Conservation (phyloP, 2,888 invertebrate species). For the Brachyptera risi region DNA sequence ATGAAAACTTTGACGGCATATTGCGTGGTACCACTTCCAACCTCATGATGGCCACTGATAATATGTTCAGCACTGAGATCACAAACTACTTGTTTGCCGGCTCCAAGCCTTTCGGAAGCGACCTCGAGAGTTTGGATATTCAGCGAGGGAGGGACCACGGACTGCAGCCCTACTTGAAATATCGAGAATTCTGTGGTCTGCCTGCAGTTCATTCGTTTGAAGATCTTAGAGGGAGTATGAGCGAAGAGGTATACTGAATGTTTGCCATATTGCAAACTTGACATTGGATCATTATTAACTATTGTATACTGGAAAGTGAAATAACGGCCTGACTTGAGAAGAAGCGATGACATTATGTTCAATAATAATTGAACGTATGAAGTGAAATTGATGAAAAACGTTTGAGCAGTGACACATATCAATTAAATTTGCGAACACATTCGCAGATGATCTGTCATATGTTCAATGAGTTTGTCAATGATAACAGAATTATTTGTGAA, state of each 20-base stretch:
- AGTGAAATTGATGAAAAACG: background rate
- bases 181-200: constrained; percentile 35
- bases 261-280: no score
- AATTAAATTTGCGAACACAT: no score
- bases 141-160: constrained; percentile 39
- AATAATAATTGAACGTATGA: background rate
- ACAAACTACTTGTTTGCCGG: constrained; percentile 38
- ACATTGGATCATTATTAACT: no score
- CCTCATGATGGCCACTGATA: constrained; percentile 1
- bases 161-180: constrained; percentile 35
- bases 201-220: constrained; percentile 31
- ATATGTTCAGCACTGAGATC: constrained; percentile 30
- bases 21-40: constrained; percentile 14
- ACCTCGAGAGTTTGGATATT: constrained; percentile 38
- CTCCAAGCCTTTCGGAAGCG: constrained; percentile 37
- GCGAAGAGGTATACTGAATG: constrained; percentile 27
- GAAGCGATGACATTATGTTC: background rate
- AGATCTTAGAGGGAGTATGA: constrained; percentile 29
- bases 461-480: no score
- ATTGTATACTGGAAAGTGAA: no score
- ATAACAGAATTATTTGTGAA: no score
- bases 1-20: constrained; percentile 8
- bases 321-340: background rate
- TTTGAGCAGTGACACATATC: no score
- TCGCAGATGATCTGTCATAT: no score